Evolutionary conservation across 2,888 invertebrate genomes (phyloP), one percentile per base, ranked within the genome.

Genomic region (Torymus tubicola): DNA sequence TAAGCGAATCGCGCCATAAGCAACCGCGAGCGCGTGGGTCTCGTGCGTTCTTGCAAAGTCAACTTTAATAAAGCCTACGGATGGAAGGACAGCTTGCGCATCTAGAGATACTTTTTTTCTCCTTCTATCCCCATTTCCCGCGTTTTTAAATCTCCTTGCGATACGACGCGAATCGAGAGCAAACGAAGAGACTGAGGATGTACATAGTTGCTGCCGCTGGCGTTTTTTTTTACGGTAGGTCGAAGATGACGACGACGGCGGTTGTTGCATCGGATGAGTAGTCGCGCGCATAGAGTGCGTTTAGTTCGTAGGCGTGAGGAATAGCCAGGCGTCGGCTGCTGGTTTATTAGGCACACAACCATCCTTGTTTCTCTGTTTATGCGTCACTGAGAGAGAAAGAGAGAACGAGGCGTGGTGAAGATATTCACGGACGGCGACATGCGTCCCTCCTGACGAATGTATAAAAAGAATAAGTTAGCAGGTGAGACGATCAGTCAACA

Each of bases 311-410:
- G 81, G 72, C 55, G 77, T 52, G 13, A 58, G 50, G 68, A 50
- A 71, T 68, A 61, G 64, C 52, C 75, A 65, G 31, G 72, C 31
- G 60, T 64, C 72, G 69, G 73, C 63, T 57, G 63, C 52, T 16
- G 58, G 55, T 70, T 69, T 75, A 80, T 80, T 80, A 80, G 65
- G 65, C 65, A 76, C 65, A 76, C 52, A 76, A 52, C 61, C 69
- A 76, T 81, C 72, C 69, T 77, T 69, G 79, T 60, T 72, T 69
- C 52, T 76, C 21, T 74, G 60, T 52, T 65, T 52, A 79, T 82
- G 82, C 82, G 82, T 82, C 82, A 79, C 75, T 69, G 73, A 58
- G 50, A 60, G 31, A 53, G 81, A 80, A 80, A 79, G 78, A 77
- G 77, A 64, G 50, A 60, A 21, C 53, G 81, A 80, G 82, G 82